Base-by-base conservation (phyloP, 1,140 invertebrate genomes). In the Drosophila virilis region DNA sequence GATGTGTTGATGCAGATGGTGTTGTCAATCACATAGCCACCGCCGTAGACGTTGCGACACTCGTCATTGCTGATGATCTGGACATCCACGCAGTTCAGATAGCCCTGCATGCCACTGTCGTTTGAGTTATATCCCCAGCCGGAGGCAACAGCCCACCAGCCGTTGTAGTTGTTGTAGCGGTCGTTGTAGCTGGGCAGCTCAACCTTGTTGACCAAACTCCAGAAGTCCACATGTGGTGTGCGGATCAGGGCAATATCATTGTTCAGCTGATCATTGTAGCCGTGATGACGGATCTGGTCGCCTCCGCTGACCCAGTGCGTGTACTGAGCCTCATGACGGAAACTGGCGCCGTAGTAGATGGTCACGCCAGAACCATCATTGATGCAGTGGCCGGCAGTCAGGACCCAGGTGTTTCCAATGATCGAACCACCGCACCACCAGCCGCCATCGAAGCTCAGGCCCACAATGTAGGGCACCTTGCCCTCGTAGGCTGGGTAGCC, bases 361-460 rank as follows among this genome's bases (percentile, higher is more conserved):
- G 70, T 77, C 6, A 71, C 70, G 8, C 69, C 88, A 6, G 61
- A 77, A 6, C 60, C 1, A n/a, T 55, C 66, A 0, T 61, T 45
- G 0, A 67, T 71, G 37, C 89, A 91, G 37, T 91, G 90, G n/a
- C 58, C 78, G 17, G 81, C 80, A 4, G 93, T 93, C 6, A 92
- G 71, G 8, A 94, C 94, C 62, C 92, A 92, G 43, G 93, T 92
- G 22, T 94, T 89, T 65, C 92, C 93, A 7, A 95, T 93, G 55
- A 95, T 80, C 15, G 94, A 94, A 13, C 94, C 95, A 7, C 95
- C 92, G 93, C 74, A 92, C 94, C 50, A 93, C 93, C 46, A 92
- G 72, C 59, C 94, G 91, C 84, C 42, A 17, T 90, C 77, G 73
- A 93, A 82, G 7, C 54, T 48, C 10, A 94, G 77, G 0, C 92